phyloP scores from a whole-genome alignment of 2,113 vertebrate species.

The Perognathus longimembris region DNA sequence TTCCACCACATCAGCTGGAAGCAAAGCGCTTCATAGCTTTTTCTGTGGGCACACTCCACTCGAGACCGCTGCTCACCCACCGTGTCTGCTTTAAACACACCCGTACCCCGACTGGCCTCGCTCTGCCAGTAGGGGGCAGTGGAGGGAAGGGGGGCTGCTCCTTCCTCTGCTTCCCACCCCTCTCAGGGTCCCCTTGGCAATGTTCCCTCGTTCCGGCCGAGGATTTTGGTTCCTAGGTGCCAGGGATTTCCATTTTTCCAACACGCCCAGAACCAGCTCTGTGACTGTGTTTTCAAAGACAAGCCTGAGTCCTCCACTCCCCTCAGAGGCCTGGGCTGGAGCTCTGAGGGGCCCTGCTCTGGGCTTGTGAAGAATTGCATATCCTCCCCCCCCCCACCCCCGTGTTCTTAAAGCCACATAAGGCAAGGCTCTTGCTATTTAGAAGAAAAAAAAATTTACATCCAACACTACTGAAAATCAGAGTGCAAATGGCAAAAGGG shows the following conservation, averaged over 20 bases:
- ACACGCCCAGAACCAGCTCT: background rate
- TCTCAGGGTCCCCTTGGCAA: background rate
- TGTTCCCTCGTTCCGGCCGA: background rate
- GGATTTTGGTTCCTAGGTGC: background rate
- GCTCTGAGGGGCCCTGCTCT: background rate
- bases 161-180: background rate
- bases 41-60: background rate
- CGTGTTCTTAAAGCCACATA: background rate
- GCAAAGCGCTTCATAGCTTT: background rate
- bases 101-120: no score
- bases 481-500: background rate
- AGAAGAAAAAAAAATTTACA: background rate
- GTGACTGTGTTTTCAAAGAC: background rate
- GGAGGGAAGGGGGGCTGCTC: background rate
- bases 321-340: background rate
- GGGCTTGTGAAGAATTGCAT: background rate
- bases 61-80: background rate
- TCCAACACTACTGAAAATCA: background rate
- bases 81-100: background rate
- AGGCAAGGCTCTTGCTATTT: background rate
- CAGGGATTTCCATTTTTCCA: background rate
- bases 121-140: conserved; percentile 17
- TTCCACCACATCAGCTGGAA: background rate
- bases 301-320: background rate
- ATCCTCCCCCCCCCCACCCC: no score